Base-by-base conservation (phyloP, 1,140 invertebrate species). In the Nixonia krombeini region DNA sequence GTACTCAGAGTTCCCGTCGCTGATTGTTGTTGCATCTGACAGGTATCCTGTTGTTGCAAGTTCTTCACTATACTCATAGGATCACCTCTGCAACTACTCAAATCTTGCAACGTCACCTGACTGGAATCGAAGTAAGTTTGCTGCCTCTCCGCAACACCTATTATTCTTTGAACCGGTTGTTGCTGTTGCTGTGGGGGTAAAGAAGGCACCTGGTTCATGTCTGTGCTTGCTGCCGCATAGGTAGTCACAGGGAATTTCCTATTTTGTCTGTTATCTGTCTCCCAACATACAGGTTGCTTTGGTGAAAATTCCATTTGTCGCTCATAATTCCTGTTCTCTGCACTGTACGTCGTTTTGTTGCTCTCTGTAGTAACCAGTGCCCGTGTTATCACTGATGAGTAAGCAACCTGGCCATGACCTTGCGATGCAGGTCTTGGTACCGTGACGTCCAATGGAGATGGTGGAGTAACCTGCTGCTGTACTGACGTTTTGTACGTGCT, bases 1-100 rank as follows among this genome's bases (percentile, higher is more conserved):
- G 44, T 18, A 26, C 40, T 64, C 26, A 46, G n/a, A 0, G 47
- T 26, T 21, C 25, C 31, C 9, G 50, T 45, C 9, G 52, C 31
- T 10, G 56, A 38, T 28, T 84, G 84, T 42, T 79, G 81, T 29
- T 79, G 86, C 61, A 90, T 73, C 70, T 89, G 88, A 81, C 89
- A 90, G n/a, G n/a, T n/a, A n/a, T n/a, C n/a, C n/a, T 88, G 88
- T 57, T 90, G 87, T 80, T 91, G 90, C 49, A 91, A 82, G 80
- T 90, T 91, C 80, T 92, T 92, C 10, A 91, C 90, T 72, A 91
- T 90, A 78, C 87, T 91, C 89, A 91, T 92, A 4, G 91, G 89
- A 72, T 92, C 91, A 15, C 90, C 90, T 38, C 90, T 81, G 79
- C 90, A 91, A 73, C 90, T 90, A 23, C 88, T 91, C 15, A 91